These are phyloP conservation scores for Calidris pygmaea DNA, from an alignment of 2,113 vertebrate species.

Conservation along the genomic window DNA sequence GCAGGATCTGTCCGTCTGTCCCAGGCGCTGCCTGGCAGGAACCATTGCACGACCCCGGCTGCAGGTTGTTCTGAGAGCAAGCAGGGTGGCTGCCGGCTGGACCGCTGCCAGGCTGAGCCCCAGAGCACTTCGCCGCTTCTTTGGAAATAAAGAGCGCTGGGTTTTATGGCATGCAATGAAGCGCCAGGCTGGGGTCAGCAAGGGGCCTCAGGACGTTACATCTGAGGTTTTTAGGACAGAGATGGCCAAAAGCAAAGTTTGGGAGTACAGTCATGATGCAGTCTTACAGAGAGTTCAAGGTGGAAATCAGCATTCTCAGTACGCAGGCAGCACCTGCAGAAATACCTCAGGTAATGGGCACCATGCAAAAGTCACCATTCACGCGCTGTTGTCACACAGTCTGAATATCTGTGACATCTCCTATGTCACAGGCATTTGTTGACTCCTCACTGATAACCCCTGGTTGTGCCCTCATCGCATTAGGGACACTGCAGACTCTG, in stretches of 20 bases:
- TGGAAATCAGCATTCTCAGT: accelerated
- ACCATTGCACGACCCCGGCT: accelerated
- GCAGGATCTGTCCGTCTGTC: background rate
- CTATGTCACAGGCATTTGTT: background rate
- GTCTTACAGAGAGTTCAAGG: accelerated
- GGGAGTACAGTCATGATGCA: accelerated
- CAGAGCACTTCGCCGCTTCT: background rate
- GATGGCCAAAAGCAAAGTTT: background rate
- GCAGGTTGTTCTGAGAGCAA: background rate
- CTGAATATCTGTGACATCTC: background rate
- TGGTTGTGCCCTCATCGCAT: accelerated
- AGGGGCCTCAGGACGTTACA: accelerated
- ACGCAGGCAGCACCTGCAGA: accelerated
- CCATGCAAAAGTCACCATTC: accelerated
- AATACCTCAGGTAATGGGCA: accelerated
- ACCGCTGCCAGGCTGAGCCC: background rate
- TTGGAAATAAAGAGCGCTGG: accelerated
- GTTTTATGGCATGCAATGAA: accelerated
- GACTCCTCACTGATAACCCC: background rate
- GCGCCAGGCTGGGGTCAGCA: accelerated
- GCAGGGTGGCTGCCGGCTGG: background rate
- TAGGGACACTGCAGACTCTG: accelerated
- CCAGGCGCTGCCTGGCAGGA: background rate
- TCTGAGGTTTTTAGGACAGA: background rate
- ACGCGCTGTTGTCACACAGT: accelerated